Evolutionary conservation across 2,113 vertebrate genomes (phyloP), one percentile per base, ranked within the genome.

Genomic region (Maylandia zebra): DNA sequence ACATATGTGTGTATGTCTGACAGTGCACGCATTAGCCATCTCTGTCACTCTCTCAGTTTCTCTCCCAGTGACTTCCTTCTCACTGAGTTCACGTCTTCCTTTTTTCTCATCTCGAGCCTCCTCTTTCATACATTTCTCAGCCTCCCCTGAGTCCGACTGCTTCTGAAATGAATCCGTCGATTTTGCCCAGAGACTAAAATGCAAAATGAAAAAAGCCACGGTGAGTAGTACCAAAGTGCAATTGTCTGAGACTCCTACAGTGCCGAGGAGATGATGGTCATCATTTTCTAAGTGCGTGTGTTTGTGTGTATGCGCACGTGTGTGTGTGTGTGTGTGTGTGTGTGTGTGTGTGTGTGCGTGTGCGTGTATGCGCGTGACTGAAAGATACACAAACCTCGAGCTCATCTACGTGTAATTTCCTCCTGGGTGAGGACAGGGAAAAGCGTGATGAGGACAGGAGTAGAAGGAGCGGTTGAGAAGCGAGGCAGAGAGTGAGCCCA

Each of bases 371-470:
- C 48, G 30, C 7, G 55, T 16, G 17, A 4, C 38, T 78, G 83
- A 82, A 81, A 86, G 84, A 86, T 52, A 78, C 56, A 59, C 59
- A 87, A 83, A 83, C 88, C 76, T 85, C 9, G 12, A 86, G 69
- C 91, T 92, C 89, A 91, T 94, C 89, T 88, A 83, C 90, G 93
- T 94, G 84, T 90, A 86, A 91, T 95, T 94, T 91, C 84, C 84
- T 92, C 82, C 59, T 85, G 83, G 85, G 80, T 71, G 87, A 90
- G 71, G 87, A 84, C 78, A 86, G 61, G 82, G 74, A 43, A 53
- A 69, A 81, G 64, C 66, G 41, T 89, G 91, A 93, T 64, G 83
- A 93, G 76, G 56, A 86, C 85, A 90, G 52, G 52, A 87, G 89
- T 5, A 53, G 83, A 81, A 66, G 84, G 87, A 89, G 88, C 7